phyloP scores from a whole-genome alignment of 1,140 invertebrate species.

The Varroa destructor region DNA sequence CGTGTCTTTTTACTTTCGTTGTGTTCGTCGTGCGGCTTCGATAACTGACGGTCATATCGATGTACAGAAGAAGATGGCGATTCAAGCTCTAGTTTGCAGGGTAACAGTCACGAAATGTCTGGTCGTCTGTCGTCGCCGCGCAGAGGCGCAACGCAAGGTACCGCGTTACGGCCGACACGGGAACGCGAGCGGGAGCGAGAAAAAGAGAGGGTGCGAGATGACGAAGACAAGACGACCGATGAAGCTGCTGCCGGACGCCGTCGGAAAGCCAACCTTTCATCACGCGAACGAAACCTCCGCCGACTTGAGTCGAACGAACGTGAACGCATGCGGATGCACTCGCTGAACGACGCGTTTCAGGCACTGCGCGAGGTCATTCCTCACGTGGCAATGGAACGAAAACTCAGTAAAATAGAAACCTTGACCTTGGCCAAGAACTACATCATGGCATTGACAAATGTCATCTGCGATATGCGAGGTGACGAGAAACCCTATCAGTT shows the following conservation, averaged over 20 bases:
- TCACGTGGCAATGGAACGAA: constrained; percentile 66
- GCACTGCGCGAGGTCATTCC: constrained; percentile 71
- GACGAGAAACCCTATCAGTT: constrained; percentile 50
- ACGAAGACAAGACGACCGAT: constrained; percentile 20
- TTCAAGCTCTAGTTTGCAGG: constrained; percentile 15
- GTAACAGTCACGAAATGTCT: constrained; percentile 13
- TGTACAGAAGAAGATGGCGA: constrained; percentile 26
- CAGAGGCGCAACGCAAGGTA: not conserved
- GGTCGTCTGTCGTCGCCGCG: constrained; percentile 16
- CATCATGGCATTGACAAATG: constrained; percentile 74
- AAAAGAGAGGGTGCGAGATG: constrained; percentile 12
- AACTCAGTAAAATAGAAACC: constrained; percentile 70
- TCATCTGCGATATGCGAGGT: constrained; percentile 63
- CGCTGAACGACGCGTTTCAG: constrained; percentile 74
- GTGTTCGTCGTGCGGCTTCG: too few relatives aligned
- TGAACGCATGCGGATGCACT: constrained; percentile 74
- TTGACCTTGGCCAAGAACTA: constrained; percentile 75
- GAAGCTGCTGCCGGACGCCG: constrained; percentile 40
- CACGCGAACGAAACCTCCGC: constrained; percentile 62
- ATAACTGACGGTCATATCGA: too few relatives aligned
- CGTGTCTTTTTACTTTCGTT: too few relatives aligned
- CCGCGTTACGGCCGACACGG: not conserved
- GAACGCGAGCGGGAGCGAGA: not conserved
- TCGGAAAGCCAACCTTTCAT: constrained; percentile 55
- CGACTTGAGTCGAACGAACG: constrained; percentile 71